Evolutionary conservation across 2,888 invertebrate genomes (phyloP).

Genomic region (Lottia gigantea): DNA sequence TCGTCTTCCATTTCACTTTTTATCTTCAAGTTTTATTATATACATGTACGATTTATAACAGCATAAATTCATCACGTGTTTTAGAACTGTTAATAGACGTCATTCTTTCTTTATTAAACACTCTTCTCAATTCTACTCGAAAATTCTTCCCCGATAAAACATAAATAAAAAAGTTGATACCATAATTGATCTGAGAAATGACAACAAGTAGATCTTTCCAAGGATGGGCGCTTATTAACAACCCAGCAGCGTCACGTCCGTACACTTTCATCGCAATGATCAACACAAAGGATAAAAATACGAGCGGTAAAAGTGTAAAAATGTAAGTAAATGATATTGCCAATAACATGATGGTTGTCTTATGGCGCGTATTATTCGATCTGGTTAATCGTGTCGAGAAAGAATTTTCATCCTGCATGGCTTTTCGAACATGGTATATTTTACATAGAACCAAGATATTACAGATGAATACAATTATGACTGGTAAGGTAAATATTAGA

Average conservation of each 20-base stretch:
- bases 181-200: slow-evolving; percentile 48
- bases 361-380: slow-evolving; percentile 29
- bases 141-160: slow-evolving; percentile 50
- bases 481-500: slow-evolving; percentile 54
- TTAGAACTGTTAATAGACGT: slow-evolving; percentile 20
- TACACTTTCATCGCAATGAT: slow-evolving; percentile 33
- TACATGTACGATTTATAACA: slow-evolving; percentile 11
- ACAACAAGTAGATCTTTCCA: slow-evolving; percentile 37
- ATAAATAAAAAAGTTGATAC: slow-evolving; percentile 54
- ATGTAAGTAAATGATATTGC: slow-evolving; percentile 48
- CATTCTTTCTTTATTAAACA: slow-evolving; percentile 24
- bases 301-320: slow-evolving; percentile 40
- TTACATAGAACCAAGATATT: slow-evolving; percentile 55
- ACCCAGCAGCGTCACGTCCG: slow-evolving; percentile 17
- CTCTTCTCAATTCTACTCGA: slow-evolving; percentile 39
- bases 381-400: slow-evolving; percentile 34
- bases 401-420: slow-evolving; percentile 28
- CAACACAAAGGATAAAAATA: slow-evolving; percentile 37
- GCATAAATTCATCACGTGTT: slow-evolving; percentile 22
- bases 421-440: slow-evolving; percentile 39
- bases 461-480: slow-evolving; percentile 52
- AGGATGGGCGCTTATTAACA: slow-evolving; percentile 30
- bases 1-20: too few relatives aligned
- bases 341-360: slow-evolving; percentile 50
- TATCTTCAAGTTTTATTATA: too few relatives aligned